phyloP scores from a whole-genome alignment of 2,888 invertebrate species.

The Plebejus melissa region DNA sequence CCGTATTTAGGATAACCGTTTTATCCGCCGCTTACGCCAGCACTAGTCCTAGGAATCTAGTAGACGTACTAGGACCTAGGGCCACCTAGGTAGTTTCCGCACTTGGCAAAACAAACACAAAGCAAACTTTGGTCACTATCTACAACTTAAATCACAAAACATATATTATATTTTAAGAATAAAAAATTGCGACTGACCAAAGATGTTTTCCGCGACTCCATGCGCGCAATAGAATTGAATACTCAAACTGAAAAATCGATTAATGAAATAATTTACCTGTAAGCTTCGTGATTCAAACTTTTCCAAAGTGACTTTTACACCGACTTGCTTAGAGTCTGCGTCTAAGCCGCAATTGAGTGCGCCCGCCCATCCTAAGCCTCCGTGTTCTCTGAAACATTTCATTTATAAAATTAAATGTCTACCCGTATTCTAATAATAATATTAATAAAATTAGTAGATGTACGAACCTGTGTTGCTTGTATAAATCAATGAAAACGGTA shows the following conservation, averaged over 20 bases:
- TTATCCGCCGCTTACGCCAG: no score
- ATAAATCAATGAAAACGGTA: conserved; percentile 80
- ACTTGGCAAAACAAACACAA: no score
- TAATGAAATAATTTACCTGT: conserved; percentile 54
- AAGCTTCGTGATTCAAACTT: conserved; percentile 75
- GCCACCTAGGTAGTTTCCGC: no score
- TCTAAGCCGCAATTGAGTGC: conserved; percentile 62
- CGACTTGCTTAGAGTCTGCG: conserved; percentile 57
- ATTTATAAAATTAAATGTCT: not conserved
- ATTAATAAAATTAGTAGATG: not conserved
- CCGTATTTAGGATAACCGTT: no score
- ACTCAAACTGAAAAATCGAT: not conserved
- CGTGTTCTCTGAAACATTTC: conserved; percentile 51
- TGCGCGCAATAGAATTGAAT: no score
- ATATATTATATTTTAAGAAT: no score
- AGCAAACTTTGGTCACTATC: no score
- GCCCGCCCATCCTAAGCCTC: conserved; percentile 69
- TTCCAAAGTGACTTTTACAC: conserved; percentile 63
- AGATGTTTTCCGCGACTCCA: no score
- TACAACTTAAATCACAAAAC: no score
- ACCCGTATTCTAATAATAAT: not conserved
- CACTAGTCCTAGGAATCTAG: no score
- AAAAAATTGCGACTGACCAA: no score
- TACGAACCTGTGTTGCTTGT: conserved; percentile 78
- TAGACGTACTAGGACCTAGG: no score